phyloP scores from a whole-genome alignment of 1,140 invertebrate genomes.

The Cepaea nemoralis region DNA sequence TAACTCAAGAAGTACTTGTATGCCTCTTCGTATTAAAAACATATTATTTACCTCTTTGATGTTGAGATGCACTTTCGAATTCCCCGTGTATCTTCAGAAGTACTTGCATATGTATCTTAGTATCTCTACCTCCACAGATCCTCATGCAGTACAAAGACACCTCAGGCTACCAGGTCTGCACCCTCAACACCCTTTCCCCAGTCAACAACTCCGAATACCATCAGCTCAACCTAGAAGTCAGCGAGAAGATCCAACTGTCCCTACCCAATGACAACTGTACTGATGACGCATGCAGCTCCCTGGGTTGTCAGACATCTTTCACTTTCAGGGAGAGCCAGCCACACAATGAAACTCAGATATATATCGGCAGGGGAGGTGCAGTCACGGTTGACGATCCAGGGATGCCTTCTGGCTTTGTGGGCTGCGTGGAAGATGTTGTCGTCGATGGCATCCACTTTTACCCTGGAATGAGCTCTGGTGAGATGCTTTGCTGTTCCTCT shows the following conservation, averaged over 20 bases:
- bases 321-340: conserved; percentile 39
- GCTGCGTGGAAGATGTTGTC: conserved; percentile 91
- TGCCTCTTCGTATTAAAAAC: too few relatives aligned
- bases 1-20: too few relatives aligned
- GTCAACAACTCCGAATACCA: conserved; percentile 58
- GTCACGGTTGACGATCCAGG: neutral
- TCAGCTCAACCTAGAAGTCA: conserved; percentile 42
- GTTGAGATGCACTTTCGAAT: too few relatives aligned
- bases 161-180: neutral
- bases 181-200: conserved; percentile 65
- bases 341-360: conserved; percentile 7
- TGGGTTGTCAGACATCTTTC: neutral
- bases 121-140: neutral
- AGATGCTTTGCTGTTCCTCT: too few relatives aligned
- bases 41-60: too few relatives aligned
- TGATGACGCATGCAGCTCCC: neutral
- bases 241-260: conserved; percentile 37
- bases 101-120: too few relatives aligned
- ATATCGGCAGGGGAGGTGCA: conserved; percentile 21
- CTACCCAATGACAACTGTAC: conserved; percentile 35
- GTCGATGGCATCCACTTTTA: conserved; percentile 86
- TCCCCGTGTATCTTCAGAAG: too few relatives aligned
- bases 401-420: conserved; percentile 77
- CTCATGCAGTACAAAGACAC: neutral
- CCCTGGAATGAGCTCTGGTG: conserved; percentile 45